phyloP scores from a whole-genome alignment of 2,888 invertebrate species.

The Epirrhoe tristata region DNA sequence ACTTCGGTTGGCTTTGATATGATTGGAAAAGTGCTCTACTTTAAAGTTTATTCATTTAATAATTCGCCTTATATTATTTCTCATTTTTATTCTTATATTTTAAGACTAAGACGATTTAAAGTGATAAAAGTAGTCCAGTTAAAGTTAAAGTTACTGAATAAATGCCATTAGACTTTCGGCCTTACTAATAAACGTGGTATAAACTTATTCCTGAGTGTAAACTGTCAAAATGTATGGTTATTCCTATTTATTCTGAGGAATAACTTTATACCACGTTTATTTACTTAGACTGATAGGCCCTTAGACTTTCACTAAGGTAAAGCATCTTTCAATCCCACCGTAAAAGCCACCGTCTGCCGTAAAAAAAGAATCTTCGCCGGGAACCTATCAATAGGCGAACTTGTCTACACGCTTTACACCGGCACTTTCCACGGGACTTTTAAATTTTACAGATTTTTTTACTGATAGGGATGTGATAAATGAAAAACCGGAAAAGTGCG shows the following conservation, averaged over 20 bases:
- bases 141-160: no score
- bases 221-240: no score
- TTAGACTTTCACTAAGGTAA: constrained; percentile 39
- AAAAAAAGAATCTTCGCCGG: constrained; percentile 65
- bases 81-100: no score
- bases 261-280: no score
- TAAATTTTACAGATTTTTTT: constrained; percentile 29
- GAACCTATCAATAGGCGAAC: constrained; percentile 78
- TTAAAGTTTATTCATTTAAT: background rate
- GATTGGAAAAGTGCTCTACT: constrained; percentile 63
- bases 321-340: constrained; percentile 46
- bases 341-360: constrained; percentile 56
- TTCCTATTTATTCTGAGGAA: no score
- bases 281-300: no score
- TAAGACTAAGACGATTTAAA: no score
- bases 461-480: constrained; percentile 30
- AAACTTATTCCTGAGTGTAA: no score
- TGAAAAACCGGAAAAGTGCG: constrained; percentile 10
- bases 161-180: no score
- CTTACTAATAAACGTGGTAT: no score
- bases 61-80: no score
- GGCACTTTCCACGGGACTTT: constrained; percentile 35
- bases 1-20: constrained; percentile 58
- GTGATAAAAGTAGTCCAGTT: no score
- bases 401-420: constrained; percentile 52